Evolutionary conservation across 1,140 invertebrate genomes (phyloP), one percentile per base, ranked within the genome.

Genomic region (Pogonomyrmex barbatus): DNA sequence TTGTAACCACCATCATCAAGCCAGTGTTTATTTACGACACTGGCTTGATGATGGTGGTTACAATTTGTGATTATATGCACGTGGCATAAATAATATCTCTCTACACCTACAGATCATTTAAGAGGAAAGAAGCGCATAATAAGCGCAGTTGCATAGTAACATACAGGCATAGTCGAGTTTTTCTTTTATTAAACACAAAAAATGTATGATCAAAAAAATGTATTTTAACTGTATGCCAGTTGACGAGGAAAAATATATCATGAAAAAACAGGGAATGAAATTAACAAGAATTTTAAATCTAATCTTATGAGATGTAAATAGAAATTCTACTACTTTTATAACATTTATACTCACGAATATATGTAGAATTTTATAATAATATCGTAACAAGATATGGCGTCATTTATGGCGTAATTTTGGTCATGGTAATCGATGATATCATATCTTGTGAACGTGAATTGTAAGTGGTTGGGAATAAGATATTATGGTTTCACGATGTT

Each of bases 351-450:
- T 14, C 47, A 30, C 8, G 10, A 54, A 79, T 24, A 56, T 39
- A n/a, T n/a, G 3, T 33, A 54, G 47, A 79, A 68, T 52, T 2
- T 10, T 4, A 58, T 14, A 33, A 58, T 10, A 47, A n/a, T 60
- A 9, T 50, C 42, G n/a, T 9, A 47, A 14, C 14, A 42, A 58
- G 17, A 76, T 30, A 36, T 77, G 86, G 60, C 50, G 12, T 85
- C 36, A 52, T 54, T 82, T 54, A n/a, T 24, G 52, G 65, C 33
- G 24, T 79, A 82, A 81, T 33, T 76, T 85, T 47, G 14, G 33
- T 24, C 60, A 87, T 77, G 36, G 68, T 88, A 90, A 90, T 90
- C 73, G 77, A 86, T 90, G 86, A 90, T 79, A 83, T 90, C 89
- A 90, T 83, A 73, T 50, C 63, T 65, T 30, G 52, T 83, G 73